Percentiles rank a stretch among this genome's conserved stretches.
These are phyloP conservation scores for Thamnaconus septentrionalis DNA, from an alignment of 2,113 vertebrate genomes.

Conservation along the genomic window DNA sequence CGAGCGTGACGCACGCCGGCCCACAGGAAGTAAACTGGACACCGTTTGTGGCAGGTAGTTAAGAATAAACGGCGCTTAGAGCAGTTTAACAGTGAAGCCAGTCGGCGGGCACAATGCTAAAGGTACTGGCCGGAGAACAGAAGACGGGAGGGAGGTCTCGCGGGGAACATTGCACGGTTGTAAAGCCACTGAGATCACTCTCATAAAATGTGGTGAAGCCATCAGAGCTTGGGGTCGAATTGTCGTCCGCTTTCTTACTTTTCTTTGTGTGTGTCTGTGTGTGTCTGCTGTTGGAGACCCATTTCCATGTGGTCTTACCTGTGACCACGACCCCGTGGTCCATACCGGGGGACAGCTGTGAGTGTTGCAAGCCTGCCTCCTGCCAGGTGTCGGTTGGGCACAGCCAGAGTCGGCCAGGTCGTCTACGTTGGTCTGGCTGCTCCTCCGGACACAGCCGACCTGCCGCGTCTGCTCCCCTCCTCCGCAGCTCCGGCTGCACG, in stretches of 20 bases:
- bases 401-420: slow-evolving; percentile 69
- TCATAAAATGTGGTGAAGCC: slow-evolving; percentile 50
- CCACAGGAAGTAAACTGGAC: slow-evolving; percentile 36
- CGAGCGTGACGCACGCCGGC: neutral
- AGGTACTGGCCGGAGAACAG: slow-evolving; percentile 27
- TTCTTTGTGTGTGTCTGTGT: too few species aligned
- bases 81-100: slow-evolving; percentile 26
- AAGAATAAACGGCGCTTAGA: slow-evolving; percentile 29
- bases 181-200: slow-evolving; percentile 53
- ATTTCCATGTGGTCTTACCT: slow-evolving; percentile 72
- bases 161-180: slow-evolving; percentile 32
- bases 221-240: slow-evolving; percentile 10
- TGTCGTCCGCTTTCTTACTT: too few species aligned
- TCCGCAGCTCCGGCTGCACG: slow-evolving; percentile 83
- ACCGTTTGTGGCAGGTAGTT: slow-evolving; percentile 32
- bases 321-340: slow-evolving; percentile 82
- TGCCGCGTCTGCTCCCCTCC: slow-evolving; percentile 78
- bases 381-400: slow-evolving; percentile 56
- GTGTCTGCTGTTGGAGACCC: too few species aligned
- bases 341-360: slow-evolving; percentile 82
- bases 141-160: slow-evolving; percentile 35
- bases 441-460: slow-evolving; percentile 76
- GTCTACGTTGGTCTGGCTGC: slow-evolving; percentile 57
- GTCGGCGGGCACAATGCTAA: slow-evolving; percentile 28
- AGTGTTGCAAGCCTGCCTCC: slow-evolving; percentile 74